Conservation (phyloP, 2,113 vertebrate species). For the Caracal caracal region DNA sequence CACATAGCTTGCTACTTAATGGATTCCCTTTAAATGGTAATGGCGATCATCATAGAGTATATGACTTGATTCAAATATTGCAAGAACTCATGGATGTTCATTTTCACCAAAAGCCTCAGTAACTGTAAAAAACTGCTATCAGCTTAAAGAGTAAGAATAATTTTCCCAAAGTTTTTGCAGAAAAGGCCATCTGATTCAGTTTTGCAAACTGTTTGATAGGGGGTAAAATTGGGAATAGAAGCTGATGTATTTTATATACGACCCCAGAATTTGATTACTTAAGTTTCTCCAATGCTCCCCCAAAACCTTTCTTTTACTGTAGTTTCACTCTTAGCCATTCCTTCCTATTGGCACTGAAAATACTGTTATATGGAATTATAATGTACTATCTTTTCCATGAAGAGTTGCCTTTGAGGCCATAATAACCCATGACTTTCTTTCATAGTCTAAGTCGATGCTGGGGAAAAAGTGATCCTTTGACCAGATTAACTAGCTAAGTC, state of each 20-base stretch:
- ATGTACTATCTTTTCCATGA: neutral
- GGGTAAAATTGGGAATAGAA: neutral
- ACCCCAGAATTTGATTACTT: neutral
- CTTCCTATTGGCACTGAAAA: neutral
- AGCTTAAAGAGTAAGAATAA: neutral
- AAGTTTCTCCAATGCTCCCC: rapidly evolving
- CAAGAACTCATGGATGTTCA: neutral
- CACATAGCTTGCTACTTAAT: neutral
- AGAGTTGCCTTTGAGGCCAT: neutral
- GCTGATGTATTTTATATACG: neutral
- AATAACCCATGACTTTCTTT: slow-evolving; percentile 36
- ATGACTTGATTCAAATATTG: neutral
- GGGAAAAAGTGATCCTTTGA: slow-evolving; percentile 22
- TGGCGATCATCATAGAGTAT: neutral
- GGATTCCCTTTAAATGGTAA: neutral
- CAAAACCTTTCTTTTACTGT: neutral
- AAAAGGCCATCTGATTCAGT: neutral
- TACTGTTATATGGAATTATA: neutral
- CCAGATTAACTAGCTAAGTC: slow-evolving; percentile 45
- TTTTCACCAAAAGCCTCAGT: slow-evolving; percentile 8
- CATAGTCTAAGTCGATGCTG: neutral
- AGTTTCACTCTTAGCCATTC: neutral
- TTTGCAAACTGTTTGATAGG: neutral
- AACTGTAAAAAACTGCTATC: neutral
- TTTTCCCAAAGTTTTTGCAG: neutral